Evolutionary conservation across 2,797 vertebrate species (phyloP).

Genomic region (Arnoldichthys spilopterus): DNA sequence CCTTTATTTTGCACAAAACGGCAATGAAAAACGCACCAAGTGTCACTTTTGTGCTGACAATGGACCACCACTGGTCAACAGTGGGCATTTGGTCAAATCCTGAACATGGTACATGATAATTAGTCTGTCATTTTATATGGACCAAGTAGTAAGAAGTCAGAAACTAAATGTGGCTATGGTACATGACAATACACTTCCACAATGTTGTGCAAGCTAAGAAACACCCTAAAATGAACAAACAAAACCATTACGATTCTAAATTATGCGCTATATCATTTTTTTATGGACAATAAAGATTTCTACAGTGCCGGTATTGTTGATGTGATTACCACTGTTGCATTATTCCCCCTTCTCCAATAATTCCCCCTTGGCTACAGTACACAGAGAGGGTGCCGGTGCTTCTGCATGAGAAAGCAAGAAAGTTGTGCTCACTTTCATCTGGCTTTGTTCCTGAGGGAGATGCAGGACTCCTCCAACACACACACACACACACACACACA

Average conservation of each 20-base stretch:
- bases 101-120: background rate
- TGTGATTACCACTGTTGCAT: background rate
- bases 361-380: background rate
- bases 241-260: background rate
- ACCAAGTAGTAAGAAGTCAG: background rate
- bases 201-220: background rate
- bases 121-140: background rate
- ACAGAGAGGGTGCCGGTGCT: background rate
- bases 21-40: no score
- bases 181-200: background rate
- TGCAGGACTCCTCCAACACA: slow-evolving; percentile 14
- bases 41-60: no score
- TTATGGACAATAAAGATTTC: background rate
- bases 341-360: background rate
- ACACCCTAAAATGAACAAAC: background rate
- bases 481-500: no score
- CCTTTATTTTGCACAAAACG: no score
- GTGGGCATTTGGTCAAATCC: no score
- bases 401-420: background rate
- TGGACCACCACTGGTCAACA: no score
- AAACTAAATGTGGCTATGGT: background rate
- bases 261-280: background rate
- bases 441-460: slow-evolving; percentile 16
- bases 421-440: slow-evolving; percentile 11
- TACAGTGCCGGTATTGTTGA: background rate